Evolutionary conservation across 1,140 invertebrate genomes (phyloP), one percentile per base, ranked within the genome.

Genomic region (Drosophila hydei): DNA sequence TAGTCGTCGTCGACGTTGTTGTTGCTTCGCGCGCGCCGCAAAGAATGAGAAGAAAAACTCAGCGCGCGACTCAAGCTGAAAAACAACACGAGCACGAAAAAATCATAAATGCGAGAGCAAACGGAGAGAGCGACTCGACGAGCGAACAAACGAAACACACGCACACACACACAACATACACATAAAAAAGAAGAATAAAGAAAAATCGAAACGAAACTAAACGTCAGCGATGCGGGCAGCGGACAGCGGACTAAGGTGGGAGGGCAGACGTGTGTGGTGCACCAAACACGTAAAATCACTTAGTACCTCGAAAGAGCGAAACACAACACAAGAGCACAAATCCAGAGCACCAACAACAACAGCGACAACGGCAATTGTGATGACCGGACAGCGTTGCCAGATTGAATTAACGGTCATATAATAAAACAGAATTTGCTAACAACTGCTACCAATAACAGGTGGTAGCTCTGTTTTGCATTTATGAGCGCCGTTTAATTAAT

Each of bases 231-330:
- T 42, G 38, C 38, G 38, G 38, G 14, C 64, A 33, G 36, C 27
- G 43, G 12, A 23, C n/a, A 33, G n/a, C 38, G 38, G 38, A 16
- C n/a, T 58, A 51, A 23, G 30, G 43, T 33, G 25, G 47, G 30
- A 43, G 40, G 48, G 50, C 33, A 56, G 60, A 68, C 43, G 65
- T 64, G 79, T 85, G 83, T 58, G 81, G 88, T 90, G 81, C 87
- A 90, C 75, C 87, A 80, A 79, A 90, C 88, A 90, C 88, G 88
- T 88, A 90, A 90, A 90, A 90, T 88, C 88, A 90, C 88, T 90
- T 90, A 90, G 87, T 77, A 62, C 59, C 61, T 69, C 54, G 61
- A 50, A 75, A 72, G 69, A 70, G 62, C 51, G 56, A 38, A 67
- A 45, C 48, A 52, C 11, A 52, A 61, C 56, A 54, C 38, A 48